Base-by-base conservation (phyloP, 2,113 vertebrate species). In the Heteronetta atricapilla region DNA sequence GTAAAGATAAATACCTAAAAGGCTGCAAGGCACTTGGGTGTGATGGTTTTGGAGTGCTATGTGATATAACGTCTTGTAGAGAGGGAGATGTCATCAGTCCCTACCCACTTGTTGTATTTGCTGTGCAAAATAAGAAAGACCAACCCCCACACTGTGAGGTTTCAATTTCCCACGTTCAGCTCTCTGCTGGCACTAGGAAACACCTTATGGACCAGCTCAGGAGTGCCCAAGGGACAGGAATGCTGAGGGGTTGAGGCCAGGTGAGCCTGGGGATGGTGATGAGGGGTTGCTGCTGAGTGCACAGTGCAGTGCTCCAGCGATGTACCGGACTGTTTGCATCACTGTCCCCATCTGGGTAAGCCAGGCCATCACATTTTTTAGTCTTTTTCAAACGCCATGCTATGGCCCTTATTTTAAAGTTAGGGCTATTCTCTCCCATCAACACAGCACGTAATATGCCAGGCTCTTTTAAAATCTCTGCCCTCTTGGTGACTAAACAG, bases 401-500 rank as follows among this genome's bases (percentile, higher is more conserved):
- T 73, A 5, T 72, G 9, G 25, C 50, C 20, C 34, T 75, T 10
- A 20, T 74, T 88, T 56, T 22, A 55, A 77, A 84, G 20, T 75
- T 48, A 59, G 40, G n/a, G 46, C 42, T 76, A 52, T 93, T 93
- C 85, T 93, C 23, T 34, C 56, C 77, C 67, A 60, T 76, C 92
- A 95, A 85, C 69, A 85, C 69, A 95, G 91, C 31, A 22, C 25
- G 87, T 72, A 88, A 77, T 77, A 74, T 56, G 40, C 72, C 53
- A 91, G 29, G 25, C 72, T 72, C 55, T 84, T 86, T 86, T 66
- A 67, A 93, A 94, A 59, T 34, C 21, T 69, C 40, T 91, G 87
- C 55, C 40, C 42, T 89, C 20, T 52, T 21, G 31, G 20, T 66
- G 34, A 40, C 82, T 95, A 80, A 95, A 95, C 94, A 95, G 96